Conservation (phyloP, 2,888 invertebrate genomes). For the Drosophila silvestris region DNA sequence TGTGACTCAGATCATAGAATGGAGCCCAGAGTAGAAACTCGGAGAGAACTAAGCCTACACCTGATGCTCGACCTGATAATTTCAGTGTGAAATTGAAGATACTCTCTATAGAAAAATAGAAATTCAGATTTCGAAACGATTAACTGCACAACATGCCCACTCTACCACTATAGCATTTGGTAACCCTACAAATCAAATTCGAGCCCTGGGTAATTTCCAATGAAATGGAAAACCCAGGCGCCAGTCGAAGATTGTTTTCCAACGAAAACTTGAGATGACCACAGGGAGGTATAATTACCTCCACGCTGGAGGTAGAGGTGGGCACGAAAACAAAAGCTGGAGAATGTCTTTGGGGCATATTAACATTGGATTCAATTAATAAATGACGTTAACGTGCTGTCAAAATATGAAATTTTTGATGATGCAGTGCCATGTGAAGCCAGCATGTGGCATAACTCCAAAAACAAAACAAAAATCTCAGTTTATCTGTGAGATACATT, state of each 20-base stretch:
- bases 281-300: conserved; percentile 70
- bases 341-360: conserved; percentile 54
- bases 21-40: conserved; percentile 1
- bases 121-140: conserved; percentile 58
- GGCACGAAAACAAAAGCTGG: conserved; percentile 27
- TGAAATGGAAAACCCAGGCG: conserved; percentile 70
- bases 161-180: conserved; percentile 35
- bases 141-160: conserved; percentile 57
- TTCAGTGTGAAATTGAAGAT: conserved; percentile 53
- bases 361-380: conserved; percentile 77
- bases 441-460: conserved; percentile 59
- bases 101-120: conserved; percentile 36
- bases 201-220: conserved; percentile 63
- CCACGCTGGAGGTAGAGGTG: conserved; percentile 17
- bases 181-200: conserved; percentile 46
- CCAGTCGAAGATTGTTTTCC: conserved; percentile 54
- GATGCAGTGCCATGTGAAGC: conserved; percentile 64
- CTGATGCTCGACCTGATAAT: conserved; percentile 53
- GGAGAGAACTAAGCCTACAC: conserved; percentile 35
- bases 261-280: conserved; percentile 49
- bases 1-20: conserved; percentile 41
- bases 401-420: conserved; percentile 77
- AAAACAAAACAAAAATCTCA: not conserved
- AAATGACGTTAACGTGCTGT: conserved; percentile 83
- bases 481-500: conserved; percentile 48